Evolutionary conservation across 2,113 vertebrate species (phyloP).

Genomic region (Limnothrissa miodon): DNA sequence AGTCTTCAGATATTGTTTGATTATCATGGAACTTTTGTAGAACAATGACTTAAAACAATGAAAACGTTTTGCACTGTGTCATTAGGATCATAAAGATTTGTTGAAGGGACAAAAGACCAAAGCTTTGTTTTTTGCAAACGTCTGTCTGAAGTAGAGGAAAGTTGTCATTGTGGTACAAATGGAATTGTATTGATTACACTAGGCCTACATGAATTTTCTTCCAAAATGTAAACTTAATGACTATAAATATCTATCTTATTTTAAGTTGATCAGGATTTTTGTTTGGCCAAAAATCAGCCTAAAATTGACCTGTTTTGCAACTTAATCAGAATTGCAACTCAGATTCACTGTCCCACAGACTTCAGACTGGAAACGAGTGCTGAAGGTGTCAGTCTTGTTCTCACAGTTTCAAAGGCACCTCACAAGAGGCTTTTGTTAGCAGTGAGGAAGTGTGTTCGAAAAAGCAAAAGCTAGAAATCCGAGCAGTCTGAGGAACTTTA

Average conservation of each 20-base stretch:
- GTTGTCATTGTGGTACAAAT: neutral
- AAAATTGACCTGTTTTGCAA: too few relatives aligned
- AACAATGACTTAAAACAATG: too few relatives aligned
- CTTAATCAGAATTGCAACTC: neutral
- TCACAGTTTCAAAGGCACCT: neutral
- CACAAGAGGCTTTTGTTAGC: constrained; percentile 14
- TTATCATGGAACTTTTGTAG: neutral
- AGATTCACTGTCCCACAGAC: neutral
- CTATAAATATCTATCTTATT: too few relatives aligned
- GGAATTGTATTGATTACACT: neutral
- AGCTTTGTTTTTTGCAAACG: neutral
- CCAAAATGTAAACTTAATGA: neutral
- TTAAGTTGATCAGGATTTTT: too few relatives aligned
- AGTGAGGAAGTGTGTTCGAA: constrained; percentile 51
- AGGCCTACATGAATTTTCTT: neutral
- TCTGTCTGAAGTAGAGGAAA: neutral
- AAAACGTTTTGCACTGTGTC: neutral
- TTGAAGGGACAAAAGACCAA: neutral
- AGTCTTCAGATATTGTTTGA: neutral
- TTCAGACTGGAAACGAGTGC: neutral
- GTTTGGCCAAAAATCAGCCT: too few relatives aligned
- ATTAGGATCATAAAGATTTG: neutral
- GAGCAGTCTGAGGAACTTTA: neutral
- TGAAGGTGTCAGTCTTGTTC: neutral
- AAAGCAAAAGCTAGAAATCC: constrained; percentile 39